phyloP scores from a whole-genome alignment of 2,888 invertebrate genomes.

The Caenorhabditis angaria region DNA sequence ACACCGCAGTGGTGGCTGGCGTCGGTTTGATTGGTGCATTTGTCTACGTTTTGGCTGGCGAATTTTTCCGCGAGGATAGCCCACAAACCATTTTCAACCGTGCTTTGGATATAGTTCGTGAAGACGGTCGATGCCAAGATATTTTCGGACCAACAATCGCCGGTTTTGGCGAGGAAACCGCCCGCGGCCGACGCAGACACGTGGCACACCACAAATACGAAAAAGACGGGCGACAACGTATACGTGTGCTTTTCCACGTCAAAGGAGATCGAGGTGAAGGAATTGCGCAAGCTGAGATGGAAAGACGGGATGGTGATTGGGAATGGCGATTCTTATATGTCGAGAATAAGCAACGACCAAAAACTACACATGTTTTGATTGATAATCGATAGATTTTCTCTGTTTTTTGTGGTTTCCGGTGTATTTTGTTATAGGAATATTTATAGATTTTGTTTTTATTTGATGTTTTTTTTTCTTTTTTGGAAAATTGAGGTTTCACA shows the following conservation, averaged over 20 bases:
- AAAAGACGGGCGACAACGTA: slow-evolving; percentile 65
- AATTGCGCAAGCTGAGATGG: slow-evolving; percentile 66
- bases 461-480: slow-evolving; percentile 5
- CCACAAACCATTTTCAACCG: slow-evolving; percentile 65
- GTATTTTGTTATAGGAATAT: slow-evolving; percentile 7
- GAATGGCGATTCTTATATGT: slow-evolving; percentile 60
- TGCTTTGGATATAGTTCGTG: slow-evolving; percentile 57
- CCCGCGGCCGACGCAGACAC: slow-evolving; percentile 59
- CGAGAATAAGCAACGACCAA: slow-evolving; percentile 55
- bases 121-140: slow-evolving; percentile 63
- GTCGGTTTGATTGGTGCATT: slow-evolving; percentile 61
- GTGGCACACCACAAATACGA: slow-evolving; percentile 62
- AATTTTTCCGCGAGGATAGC: slow-evolving; percentile 63
- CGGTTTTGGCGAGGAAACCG: slow-evolving; percentile 59
- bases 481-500: neutral
- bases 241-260: slow-evolving; percentile 67
- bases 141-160: slow-evolving; percentile 63
- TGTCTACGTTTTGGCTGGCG: slow-evolving; percentile 58
- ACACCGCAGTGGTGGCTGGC: slow-evolving; percentile 56
- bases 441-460: slow-evolving; percentile 2
- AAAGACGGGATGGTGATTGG: slow-evolving; percentile 62
- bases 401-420: slow-evolving; percentile 10
- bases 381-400: slow-evolving; percentile 60
- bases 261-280: slow-evolving; percentile 66
- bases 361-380: slow-evolving; percentile 61